A percentile compares a stretch with the other conserved stretches of the same genome.
Evolutionary conservation across 2,888 invertebrate species (phyloP).

Genomic region (Habroteleia sp.): DNA sequence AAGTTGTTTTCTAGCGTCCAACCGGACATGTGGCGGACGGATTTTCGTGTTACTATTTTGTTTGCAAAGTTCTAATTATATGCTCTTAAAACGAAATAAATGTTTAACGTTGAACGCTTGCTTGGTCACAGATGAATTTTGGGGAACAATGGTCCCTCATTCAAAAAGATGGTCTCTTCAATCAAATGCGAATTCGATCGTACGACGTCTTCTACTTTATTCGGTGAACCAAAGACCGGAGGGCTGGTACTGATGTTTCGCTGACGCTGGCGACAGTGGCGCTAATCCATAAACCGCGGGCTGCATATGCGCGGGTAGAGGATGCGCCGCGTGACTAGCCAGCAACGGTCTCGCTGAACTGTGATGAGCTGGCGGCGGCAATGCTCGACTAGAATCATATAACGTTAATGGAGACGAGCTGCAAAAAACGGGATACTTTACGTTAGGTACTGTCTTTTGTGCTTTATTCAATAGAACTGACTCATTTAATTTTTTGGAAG

Average conservation of each 20-base stretch:
- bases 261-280: conserved; percentile 85
- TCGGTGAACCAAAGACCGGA: conserved; percentile 90
- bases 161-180: no score
- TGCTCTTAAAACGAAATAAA: no score
- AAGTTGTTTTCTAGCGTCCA: no score
- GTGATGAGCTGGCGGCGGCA: conserved; percentile 93
- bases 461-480: conserved; percentile 19
- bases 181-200: no score
- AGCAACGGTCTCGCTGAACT: conserved; percentile 87
- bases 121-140: no score
- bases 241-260: conserved; percentile 86
- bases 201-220: conserved; percentile 74
- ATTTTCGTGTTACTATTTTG: conserved; percentile 67
- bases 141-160: no score
- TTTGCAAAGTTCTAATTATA: no score
- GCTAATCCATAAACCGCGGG: conserved; percentile 86
- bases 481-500: conserved; percentile 7
- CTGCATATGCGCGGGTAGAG: conserved; percentile 91
- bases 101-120: no score
- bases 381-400: conserved; percentile 83
- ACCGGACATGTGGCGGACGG: no score
- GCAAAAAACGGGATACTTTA: conserved; percentile 74
- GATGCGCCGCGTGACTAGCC: conserved; percentile 87
- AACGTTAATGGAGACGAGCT: conserved; percentile 81
- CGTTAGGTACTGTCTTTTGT: conserved; percentile 73